phyloP scores from a whole-genome alignment of 2,888 invertebrate species.

The Sympetrum striolatum region DNA sequence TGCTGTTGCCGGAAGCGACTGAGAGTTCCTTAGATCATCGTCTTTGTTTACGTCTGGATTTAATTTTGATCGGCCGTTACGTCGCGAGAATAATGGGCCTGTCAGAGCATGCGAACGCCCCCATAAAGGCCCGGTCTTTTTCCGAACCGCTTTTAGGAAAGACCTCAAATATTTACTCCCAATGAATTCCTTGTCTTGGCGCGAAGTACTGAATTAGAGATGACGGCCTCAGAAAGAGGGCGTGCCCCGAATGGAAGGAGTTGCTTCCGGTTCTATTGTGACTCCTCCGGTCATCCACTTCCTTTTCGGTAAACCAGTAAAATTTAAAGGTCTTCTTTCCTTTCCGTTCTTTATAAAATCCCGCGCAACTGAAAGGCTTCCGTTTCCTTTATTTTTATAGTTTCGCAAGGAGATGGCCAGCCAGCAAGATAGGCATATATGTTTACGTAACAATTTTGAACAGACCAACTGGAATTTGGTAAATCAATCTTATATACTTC shows the following conservation, averaged over 20 bases:
- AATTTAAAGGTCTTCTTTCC: not conserved
- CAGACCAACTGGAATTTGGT: too few relatives aligned
- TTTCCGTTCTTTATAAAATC: not conserved
- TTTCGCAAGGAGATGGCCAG: too few relatives aligned
- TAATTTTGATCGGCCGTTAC: not conserved
- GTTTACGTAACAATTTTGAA: too few relatives aligned
- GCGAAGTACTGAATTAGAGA: not conserved
- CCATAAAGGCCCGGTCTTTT: not conserved
- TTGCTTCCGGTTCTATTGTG: not conserved
- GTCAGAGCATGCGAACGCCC: not conserved
- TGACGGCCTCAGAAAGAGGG: not conserved
- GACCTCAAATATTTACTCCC: not conserved
- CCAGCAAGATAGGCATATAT: too few relatives aligned
- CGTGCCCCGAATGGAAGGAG: not conserved
- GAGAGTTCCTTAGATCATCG: not conserved
- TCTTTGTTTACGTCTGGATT: not conserved
- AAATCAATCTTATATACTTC: too few relatives aligned
- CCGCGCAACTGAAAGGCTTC: not conserved
- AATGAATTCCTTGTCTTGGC: not conserved
- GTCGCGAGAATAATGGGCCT: not conserved
- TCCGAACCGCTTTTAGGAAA: not conserved
- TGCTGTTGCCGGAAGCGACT: not conserved
- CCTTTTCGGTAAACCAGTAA: not conserved
- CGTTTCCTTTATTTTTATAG: too few relatives aligned
- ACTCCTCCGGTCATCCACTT: not conserved